A percentile compares a stretch with the other conserved stretches of the same genome.
Conservation (phyloP, 2,797 vertebrate genomes). For the Myotis planiceps region DNA sequence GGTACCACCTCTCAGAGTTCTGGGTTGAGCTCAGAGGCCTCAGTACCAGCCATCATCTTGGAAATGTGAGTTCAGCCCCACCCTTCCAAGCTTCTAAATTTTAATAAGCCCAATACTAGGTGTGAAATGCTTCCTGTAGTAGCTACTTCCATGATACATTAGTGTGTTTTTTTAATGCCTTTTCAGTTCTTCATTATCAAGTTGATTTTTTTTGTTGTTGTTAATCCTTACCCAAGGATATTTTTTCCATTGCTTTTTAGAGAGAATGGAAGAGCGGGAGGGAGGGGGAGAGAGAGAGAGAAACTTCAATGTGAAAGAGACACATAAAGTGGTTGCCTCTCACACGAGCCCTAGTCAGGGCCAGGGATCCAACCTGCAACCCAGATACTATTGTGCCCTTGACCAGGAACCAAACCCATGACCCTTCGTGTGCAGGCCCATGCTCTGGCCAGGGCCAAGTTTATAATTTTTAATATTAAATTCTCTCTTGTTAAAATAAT, state of each 20-base stretch:
- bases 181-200: background rate
- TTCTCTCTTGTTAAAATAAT: conserved; percentile 10
- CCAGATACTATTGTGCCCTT: too few species aligned
- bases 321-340: too few species aligned
- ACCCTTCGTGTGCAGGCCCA: too few species aligned
- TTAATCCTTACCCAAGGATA: too few species aligned
- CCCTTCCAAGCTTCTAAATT: background rate
- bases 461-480: conserved; percentile 3
- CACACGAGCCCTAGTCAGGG: too few species aligned
- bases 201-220: background rate
- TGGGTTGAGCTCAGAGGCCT: background rate
- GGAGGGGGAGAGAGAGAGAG: too few species aligned
- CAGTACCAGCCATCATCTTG: background rate
- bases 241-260: too few species aligned
- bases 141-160: background rate
- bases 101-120: background rate
- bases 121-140: background rate
- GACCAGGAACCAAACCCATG: too few species aligned
- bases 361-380: too few species aligned
- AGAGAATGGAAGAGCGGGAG: too few species aligned
- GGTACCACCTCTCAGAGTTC: background rate
- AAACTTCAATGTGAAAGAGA: too few species aligned
- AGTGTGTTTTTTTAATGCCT: background rate
- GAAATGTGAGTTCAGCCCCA: background rate
- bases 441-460: background rate